Percentiles rank a stretch among this genome's conserved stretches.
These are phyloP conservation scores for Neolamprologus variostigma DNA, from an alignment of 2,113 vertebrate species.

Conservation along the genomic window DNA sequence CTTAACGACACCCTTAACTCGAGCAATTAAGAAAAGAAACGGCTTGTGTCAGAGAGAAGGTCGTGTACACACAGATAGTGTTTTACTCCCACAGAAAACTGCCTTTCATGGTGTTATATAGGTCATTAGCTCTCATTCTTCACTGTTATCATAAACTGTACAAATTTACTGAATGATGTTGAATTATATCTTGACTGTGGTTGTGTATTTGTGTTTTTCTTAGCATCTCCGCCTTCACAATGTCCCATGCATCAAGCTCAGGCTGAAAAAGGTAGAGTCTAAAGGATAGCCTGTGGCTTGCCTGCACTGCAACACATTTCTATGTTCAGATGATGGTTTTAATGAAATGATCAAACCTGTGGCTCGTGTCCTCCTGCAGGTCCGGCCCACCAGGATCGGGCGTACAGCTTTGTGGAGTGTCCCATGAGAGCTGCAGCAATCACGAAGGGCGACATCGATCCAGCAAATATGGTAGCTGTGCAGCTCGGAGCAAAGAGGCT, in stretches of 20 bases:
- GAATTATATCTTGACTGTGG: not conserved
- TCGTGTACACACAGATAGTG: not conserved
- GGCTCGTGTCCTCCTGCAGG: constrained; percentile 70
- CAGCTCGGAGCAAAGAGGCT: not conserved
- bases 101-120: not conserved
- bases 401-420: constrained; percentile 81
- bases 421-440: constrained; percentile 70
- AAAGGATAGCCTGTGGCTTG: not conserved
- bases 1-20: too few relatives aligned
- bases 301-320: not conserved
- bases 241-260: constrained; percentile 75
- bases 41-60: not conserved
- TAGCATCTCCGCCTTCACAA: constrained; percentile 58
- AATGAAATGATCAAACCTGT: not conserved
- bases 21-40: not conserved
- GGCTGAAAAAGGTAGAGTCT: constrained; percentile 1
- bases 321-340: not conserved
- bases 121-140: not conserved
- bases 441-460: constrained; percentile 74
- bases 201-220: not conserved
- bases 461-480: constrained; percentile 84
- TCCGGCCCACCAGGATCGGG: constrained; percentile 77
- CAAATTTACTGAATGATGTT: not conserved
- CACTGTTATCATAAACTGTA: not conserved
- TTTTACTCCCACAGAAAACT: not conserved